These are phyloP conservation scores for Drosophila stalkeri DNA, from an alignment of 2,888 invertebrate genomes.

Conservation along the genomic window DNA sequence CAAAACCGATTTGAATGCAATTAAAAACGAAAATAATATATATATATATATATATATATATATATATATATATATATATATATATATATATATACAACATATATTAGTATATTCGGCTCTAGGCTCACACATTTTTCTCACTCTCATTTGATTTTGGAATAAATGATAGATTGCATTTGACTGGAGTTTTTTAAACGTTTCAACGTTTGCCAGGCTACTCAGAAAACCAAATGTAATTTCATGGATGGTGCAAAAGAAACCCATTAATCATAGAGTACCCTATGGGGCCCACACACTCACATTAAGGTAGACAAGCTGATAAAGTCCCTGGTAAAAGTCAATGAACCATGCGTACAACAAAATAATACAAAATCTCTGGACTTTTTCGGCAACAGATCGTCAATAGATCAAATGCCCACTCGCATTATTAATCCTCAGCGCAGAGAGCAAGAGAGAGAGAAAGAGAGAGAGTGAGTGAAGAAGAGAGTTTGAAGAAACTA, in stretches of 20 bases:
- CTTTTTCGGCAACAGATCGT: slow-evolving; percentile 74
- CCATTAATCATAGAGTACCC: slow-evolving; percentile 69
- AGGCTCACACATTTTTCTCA: neutral
- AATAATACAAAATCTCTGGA: slow-evolving; percentile 51
- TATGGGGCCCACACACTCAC: slow-evolving; percentile 42
- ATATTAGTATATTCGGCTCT: neutral
- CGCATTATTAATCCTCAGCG: slow-evolving; percentile 76
- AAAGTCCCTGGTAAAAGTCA: slow-evolving; percentile 69
- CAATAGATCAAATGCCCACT: slow-evolving; percentile 65
- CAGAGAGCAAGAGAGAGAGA: slow-evolving; percentile 30
- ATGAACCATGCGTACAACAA: slow-evolving; percentile 59
- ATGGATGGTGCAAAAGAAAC: slow-evolving; percentile 45
- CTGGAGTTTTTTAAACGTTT: slow-evolving; percentile 20
- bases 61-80: neutral
- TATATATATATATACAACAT: neutral
- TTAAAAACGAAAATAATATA: neutral
- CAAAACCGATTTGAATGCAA: slow-evolving; percentile 1
- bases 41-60: neutral
- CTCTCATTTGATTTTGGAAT: slow-evolving; percentile 18
- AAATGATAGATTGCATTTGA: slow-evolving; percentile 43
- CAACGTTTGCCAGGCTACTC: slow-evolving; percentile 32
- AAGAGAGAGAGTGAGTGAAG: slow-evolving; percentile 26
- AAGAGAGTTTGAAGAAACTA: slow-evolving; percentile 41
- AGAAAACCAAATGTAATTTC: slow-evolving; percentile 36
- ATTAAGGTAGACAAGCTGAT: slow-evolving; percentile 28